Percentiles rank a stretch among this genome's conserved stretches.
phyloP scores from a whole-genome alignment of 2,888 invertebrate species.

The Carterocephalus palaemon region DNA sequence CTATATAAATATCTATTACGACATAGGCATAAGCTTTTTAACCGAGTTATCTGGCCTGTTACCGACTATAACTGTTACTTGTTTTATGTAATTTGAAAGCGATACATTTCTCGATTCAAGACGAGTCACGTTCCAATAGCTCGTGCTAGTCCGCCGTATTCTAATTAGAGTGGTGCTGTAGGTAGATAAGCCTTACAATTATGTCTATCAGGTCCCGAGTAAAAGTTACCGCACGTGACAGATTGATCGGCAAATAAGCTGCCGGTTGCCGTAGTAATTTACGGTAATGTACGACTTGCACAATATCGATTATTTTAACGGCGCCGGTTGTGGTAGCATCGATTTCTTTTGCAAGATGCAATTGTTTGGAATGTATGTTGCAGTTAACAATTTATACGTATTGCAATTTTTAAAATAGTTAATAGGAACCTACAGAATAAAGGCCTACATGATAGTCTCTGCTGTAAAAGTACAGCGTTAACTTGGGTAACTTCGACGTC shows the following conservation, averaged over 20 bases:
- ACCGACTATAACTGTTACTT: no score
- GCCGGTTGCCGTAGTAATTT: not conserved
- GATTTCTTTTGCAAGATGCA: no score
- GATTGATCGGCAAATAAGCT: conserved; percentile 11
- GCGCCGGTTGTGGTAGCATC: no score
- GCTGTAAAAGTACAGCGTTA: no score
- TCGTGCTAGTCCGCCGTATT: conserved; percentile 42
- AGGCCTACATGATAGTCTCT: no score
- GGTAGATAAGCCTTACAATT: conserved; percentile 9
- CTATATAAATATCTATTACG: conserved; percentile 13
- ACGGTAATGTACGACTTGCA: not conserved
- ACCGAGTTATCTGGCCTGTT: not conserved
- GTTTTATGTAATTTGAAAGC: conserved; percentile 63
- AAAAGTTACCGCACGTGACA: conserved; percentile 14
- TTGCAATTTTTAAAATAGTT: no score
- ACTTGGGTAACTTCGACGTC: no score
- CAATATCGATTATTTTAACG: no score
- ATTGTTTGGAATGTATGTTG: no score
- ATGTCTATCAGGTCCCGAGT: conserved; percentile 17
- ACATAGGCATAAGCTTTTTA: conserved; percentile 5
- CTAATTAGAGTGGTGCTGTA: conserved; percentile 39
- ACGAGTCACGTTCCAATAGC: conserved; percentile 52
- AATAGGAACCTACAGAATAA: no score
- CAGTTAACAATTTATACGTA: no score
- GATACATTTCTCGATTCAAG: conserved; percentile 52